phyloP scores from a whole-genome alignment of 2,113 vertebrate species.

The Prinia subflava region DNA sequence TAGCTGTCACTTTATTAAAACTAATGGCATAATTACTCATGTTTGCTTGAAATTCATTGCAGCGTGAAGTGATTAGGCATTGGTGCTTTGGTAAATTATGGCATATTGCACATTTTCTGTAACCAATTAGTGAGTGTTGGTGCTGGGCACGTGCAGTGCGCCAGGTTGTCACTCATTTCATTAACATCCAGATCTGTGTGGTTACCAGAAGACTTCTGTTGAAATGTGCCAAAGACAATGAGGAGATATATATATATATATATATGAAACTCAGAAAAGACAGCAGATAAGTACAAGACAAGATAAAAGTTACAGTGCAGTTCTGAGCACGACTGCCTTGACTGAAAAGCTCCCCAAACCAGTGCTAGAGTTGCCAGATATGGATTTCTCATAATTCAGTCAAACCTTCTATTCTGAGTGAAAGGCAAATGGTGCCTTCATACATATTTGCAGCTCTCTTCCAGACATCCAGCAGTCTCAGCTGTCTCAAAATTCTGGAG shows the following conservation, averaged over 20 bases:
- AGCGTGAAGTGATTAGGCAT: conserved; percentile 20
- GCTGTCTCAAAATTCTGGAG: neutral
- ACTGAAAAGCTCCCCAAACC: neutral
- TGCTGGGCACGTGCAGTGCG: neutral
- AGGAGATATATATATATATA: neutral
- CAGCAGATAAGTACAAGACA: neutral
- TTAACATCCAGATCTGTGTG: neutral
- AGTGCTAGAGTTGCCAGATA: neutral
- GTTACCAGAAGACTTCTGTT: neutral
- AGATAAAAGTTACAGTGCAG: neutral
- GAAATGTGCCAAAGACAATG: neutral
- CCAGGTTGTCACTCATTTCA: conserved; percentile 17
- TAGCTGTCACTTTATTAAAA: conserved; percentile 38
- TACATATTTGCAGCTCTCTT: neutral
- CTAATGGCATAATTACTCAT: conserved; percentile 29
- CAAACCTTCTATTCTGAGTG: neutral
- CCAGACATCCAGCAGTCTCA: neutral
- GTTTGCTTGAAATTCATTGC: conserved; percentile 44
- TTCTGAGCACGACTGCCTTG: neutral
- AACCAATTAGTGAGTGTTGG: neutral
- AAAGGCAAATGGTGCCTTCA: neutral
- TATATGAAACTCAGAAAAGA: neutral
- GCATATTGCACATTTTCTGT: neutral
- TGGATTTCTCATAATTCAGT: neutral
- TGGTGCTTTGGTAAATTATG: conserved; percentile 44